A percentile compares a stretch with the other conserved stretches of the same genome.
Evolutionary conservation across 1,140 invertebrate genomes (phyloP).

Genomic region (Lucilia cuprina): DNA sequence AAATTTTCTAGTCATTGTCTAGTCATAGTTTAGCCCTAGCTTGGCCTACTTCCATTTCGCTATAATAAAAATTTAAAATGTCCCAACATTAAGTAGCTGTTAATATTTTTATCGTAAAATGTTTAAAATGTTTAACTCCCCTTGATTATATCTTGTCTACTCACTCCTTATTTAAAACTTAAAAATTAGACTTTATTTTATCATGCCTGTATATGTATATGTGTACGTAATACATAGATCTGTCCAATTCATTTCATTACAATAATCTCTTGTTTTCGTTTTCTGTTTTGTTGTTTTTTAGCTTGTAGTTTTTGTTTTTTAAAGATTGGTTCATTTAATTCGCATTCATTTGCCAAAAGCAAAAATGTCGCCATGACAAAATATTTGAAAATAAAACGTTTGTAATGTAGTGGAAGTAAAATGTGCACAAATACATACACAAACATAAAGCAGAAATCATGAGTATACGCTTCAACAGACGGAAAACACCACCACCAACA

Average conservation of each 20-base stretch:
- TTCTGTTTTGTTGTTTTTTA: background rate
- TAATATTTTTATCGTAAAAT: no score
- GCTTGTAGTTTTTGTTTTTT: background rate
- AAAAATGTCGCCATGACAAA: slow-evolving; percentile 35
- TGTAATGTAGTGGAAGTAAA: slow-evolving; percentile 35
- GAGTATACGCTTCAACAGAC: background rate
- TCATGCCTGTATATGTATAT: background rate
- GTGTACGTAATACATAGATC: background rate
- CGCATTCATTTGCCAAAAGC: slow-evolving; percentile 35
- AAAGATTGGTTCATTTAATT: slow-evolving; percentile 31
- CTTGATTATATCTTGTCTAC: no score
- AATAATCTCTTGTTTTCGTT: background rate
- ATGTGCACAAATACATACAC: background rate
- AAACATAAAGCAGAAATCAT: background rate
- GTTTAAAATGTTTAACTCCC: no score
- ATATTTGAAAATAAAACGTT: slow-evolving; percentile 33
- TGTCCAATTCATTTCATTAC: background rate
- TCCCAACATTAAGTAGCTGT: no score
- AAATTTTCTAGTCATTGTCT: no score
- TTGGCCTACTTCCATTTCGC: no score
- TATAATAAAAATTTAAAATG: no score
- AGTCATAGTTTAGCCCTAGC: no score
- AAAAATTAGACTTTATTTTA: background rate
- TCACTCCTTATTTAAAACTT: no score
- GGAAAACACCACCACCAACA: background rate